These are phyloP conservation scores for Hippolais icterina DNA, from an alignment of 2,113 vertebrate genomes.

Conservation along the genomic window DNA sequence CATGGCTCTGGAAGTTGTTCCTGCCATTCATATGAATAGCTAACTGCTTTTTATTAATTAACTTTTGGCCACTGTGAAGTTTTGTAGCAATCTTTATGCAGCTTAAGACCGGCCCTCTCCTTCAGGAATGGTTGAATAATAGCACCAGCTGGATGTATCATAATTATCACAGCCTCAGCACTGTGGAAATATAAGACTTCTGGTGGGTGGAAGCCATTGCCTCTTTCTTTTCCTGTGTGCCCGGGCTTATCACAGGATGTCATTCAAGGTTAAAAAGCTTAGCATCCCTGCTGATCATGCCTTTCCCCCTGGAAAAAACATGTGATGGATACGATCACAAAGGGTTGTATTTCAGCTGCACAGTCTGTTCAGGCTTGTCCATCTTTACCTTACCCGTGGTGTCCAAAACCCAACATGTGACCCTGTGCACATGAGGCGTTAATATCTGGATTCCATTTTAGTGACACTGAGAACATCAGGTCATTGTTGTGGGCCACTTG, in stretches of 20 bases:
- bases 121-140: slow-evolving; percentile 49
- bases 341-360: slow-evolving; percentile 39
- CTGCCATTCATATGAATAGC: slow-evolving; percentile 42
- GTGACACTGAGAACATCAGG: not conserved
- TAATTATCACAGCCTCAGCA: slow-evolving; percentile 49
- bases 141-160: slow-evolving; percentile 51
- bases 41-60: slow-evolving; percentile 61
- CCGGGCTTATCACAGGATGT: slow-evolving; percentile 49
- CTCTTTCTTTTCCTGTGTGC: slow-evolving; percentile 53
- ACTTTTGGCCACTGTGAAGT: slow-evolving; percentile 18
- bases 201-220: slow-evolving; percentile 58
- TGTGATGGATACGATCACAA: slow-evolving; percentile 58
- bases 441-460: slow-evolving; percentile 41
- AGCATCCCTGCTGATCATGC: slow-evolving; percentile 65
- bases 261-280: slow-evolving; percentile 70
- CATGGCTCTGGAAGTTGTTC: slow-evolving; percentile 44
- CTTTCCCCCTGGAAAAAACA: slow-evolving; percentile 59
- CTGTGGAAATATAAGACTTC: slow-evolving; percentile 56
- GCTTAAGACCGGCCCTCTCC: not conserved
- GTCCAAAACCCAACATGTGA: slow-evolving; percentile 44
- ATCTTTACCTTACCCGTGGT: slow-evolving; percentile 46
- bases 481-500: not conserved
- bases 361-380: slow-evolving; percentile 56
- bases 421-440: slow-evolving; percentile 32
- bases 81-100: not conserved